Evolutionary conservation across 1,140 invertebrate genomes (phyloP).

Genomic region (Chymomyza costata): DNA sequence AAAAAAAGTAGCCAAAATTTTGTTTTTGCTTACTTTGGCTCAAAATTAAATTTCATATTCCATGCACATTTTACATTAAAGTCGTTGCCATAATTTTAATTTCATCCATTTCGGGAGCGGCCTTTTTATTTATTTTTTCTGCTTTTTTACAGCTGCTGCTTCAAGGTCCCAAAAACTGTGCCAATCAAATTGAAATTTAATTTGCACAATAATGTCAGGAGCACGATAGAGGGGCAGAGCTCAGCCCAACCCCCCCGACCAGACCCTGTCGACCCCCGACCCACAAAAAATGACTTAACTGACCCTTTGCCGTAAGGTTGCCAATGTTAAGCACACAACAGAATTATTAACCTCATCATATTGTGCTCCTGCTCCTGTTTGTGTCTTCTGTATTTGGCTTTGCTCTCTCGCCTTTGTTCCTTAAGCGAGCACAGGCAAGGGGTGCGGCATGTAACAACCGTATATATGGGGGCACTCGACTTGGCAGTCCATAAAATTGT

Average conservation of each 20-base stretch:
- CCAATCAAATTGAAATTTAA: conserved; percentile 69
- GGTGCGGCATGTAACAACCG: no score
- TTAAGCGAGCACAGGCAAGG: no score
- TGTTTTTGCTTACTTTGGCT: conserved; percentile 15
- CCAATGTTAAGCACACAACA: conserved; percentile 7
- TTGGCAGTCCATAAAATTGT: conserved; percentile 64
- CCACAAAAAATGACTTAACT: no score
- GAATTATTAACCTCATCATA: conserved; percentile 56
- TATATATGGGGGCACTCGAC: neutral
- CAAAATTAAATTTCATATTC: conserved; percentile 40
- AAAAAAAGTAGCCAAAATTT: conserved; percentile 6
- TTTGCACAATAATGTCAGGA: conserved; percentile 60
- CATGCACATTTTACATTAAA: conserved; percentile 61
- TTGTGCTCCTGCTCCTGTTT: conserved; percentile 13
- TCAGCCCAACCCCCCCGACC: no score
- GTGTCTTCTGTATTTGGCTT: neutral
- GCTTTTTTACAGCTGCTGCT: conserved; percentile 19
- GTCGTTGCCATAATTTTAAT: conserved; percentile 64
- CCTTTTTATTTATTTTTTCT: conserved; percentile 24
- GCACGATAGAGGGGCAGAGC: no score
- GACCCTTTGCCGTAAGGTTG: conserved; percentile 14
- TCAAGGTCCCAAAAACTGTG: conserved; percentile 27
- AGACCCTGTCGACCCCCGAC: no score
- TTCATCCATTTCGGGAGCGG: conserved; percentile 19
- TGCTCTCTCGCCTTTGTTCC: no score